phyloP scores from a whole-genome alignment of 2,888 invertebrate species.

The Sarcophaga rosellei region DNA sequence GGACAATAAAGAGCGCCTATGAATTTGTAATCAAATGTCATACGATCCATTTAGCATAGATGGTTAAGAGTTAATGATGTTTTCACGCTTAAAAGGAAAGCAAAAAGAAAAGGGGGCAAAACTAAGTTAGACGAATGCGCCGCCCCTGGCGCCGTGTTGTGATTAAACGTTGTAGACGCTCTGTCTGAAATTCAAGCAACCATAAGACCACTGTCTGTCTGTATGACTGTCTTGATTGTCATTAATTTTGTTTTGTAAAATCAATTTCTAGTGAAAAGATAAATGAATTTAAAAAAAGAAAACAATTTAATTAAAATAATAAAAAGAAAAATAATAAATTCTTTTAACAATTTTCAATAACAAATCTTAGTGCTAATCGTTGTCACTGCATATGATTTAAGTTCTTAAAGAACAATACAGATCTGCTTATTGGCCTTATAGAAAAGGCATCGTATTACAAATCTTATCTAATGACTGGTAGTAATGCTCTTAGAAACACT shows the following conservation, averaged over 20 bases:
- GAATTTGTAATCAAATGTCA: conserved; percentile 22
- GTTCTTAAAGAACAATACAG: not conserved
- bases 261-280: not conserved
- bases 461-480: conserved; percentile 46
- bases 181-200: conserved; percentile 52
- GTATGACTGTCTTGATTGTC: not conserved
- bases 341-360: conserved; percentile 56
- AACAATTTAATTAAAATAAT: conserved; percentile 33
- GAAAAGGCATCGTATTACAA: conserved; percentile 43
- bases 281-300: not conserved
- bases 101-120: not conserved
- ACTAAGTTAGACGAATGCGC: conserved; percentile 30
- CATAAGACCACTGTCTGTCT: conserved; percentile 49
- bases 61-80: conserved; percentile 21
- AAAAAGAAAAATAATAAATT: not conserved
- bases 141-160: conserved; percentile 62
- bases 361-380: conserved; percentile 53
- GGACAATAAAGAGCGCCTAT: conserved; percentile 14
- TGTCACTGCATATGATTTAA: conserved; percentile 35
- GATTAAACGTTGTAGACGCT: conserved; percentile 32
- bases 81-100: conserved; percentile 53
- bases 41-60: conserved; percentile 42
- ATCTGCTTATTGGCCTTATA: not conserved
- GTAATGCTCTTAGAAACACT: not conserved
- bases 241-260: not conserved